Evolutionary conservation across 2,113 vertebrate species (phyloP).

Genomic region (Porphyrio hochstetteri): DNA sequence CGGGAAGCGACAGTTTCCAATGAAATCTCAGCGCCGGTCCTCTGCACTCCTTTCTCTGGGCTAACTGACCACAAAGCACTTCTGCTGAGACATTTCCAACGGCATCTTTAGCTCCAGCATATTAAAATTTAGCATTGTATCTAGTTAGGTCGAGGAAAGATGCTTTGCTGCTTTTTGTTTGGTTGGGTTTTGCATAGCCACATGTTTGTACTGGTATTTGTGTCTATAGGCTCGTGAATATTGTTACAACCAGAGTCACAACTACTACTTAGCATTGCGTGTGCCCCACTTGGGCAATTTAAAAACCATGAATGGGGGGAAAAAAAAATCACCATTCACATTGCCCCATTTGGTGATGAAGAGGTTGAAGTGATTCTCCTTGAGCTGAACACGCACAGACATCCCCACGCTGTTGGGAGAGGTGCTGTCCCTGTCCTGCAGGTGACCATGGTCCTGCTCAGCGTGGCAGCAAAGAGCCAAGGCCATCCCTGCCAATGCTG

Average conservation of each 20-base stretch:
- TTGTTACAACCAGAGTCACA: neutral
- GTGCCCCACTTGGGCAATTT: neutral
- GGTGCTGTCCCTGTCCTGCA: rapidly evolving
- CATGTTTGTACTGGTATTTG: neutral
- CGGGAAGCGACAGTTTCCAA: neutral
- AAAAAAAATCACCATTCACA: neutral
- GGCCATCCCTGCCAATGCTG: neutral
- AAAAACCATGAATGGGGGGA: neutral
- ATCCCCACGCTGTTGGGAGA: rapidly evolving
- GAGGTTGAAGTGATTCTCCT: neutral
- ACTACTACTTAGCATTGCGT: neutral
- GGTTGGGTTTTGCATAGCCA: neutral
- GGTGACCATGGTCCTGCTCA: neutral
- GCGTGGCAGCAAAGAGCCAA: neutral
- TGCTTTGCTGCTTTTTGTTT: neutral
- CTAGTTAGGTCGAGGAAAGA: neutral
- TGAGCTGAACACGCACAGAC: rapidly evolving
- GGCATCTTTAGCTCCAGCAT: neutral
- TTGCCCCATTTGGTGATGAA: neutral
- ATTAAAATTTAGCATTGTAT: neutral
- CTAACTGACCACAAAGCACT: neutral
- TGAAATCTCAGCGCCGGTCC: neutral
- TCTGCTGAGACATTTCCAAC: neutral
- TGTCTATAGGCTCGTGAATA: neutral
- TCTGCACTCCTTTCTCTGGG: neutral